Evolutionary conservation across 2,888 invertebrate genomes (phyloP).

Genomic region (Dasysyrphus albostriatus): DNA sequence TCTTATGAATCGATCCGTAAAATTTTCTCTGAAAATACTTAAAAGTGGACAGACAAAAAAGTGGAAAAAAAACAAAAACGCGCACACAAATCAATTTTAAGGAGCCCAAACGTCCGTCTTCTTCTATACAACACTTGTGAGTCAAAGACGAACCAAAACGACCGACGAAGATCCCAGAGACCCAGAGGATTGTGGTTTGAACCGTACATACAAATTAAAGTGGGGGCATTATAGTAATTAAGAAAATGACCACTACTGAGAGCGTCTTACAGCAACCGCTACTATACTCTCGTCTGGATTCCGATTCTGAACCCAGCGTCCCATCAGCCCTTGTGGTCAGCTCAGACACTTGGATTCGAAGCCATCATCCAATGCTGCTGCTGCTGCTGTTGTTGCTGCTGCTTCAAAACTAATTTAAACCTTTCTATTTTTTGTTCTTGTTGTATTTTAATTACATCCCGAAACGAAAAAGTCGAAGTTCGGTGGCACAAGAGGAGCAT

Average conservation of each 20-base stretch:
- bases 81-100: conserved; percentile 30
- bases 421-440: conserved; percentile 46
- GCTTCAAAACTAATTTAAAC: conserved; percentile 62
- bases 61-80: not conserved
- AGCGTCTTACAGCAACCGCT: conserved; percentile 23
- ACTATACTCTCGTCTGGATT: not conserved
- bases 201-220: conserved; percentile 61
- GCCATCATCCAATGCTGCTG: conserved; percentile 22
- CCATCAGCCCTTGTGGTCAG: conserved; percentile 13
- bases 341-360: conserved; percentile 10
- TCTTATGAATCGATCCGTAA: conserved; percentile 58
- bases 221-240: conserved; percentile 72
- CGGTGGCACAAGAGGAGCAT: conserved; percentile 43
- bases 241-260: conserved; percentile 65
- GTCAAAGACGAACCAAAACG: not conserved
- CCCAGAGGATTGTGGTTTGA: conserved; percentile 5
- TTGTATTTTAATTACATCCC: conserved; percentile 52
- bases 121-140: not conserved
- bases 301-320: not conserved
- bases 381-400: not conserved
- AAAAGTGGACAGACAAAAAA: conserved; percentile 17
- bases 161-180: not conserved
- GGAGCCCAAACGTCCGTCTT: conserved; percentile 10
- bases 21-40: conserved; percentile 60
- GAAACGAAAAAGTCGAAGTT: conserved; percentile 32